Conservation (phyloP, 2,888 invertebrate species). For the Tethea ocularis region DNA sequence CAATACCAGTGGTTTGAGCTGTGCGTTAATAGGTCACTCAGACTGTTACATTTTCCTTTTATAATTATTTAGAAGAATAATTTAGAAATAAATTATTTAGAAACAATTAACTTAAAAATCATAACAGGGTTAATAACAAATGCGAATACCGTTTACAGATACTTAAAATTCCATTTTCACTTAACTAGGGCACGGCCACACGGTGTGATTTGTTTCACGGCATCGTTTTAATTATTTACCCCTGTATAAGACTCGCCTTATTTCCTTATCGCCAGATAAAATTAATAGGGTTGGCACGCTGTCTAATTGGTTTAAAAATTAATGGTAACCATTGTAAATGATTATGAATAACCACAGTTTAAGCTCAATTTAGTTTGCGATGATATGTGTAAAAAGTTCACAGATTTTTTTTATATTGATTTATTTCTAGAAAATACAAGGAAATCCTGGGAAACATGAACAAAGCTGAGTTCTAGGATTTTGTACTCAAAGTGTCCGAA, state of each 20-base stretch:
- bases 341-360: no score
- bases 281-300: constrained; percentile 23
- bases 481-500: no score
- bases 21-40: no score
- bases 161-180: constrained; percentile 8
- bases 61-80: neutral
- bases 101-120: constrained; percentile 7
- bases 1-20: no score
- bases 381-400: no score
- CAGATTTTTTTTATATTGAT: no score
- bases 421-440: no score
- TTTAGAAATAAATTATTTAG: neutral
- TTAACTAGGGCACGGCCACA: constrained; percentile 19
- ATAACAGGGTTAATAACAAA: constrained; percentile 6
- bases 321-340: neutral
- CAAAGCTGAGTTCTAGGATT: no score
- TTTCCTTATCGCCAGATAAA: constrained; percentile 29
- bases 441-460: no score
- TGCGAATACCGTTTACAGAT: neutral
- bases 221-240: constrained; percentile 35
- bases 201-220: constrained; percentile 24
- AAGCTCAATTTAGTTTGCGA: no score
- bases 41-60: neutral
- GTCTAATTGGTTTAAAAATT: constrained; percentile 11
- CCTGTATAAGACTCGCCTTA: constrained; percentile 29